phyloP scores from a whole-genome alignment of 2,113 vertebrate genomes.

The Cisticola juncidis region DNA sequence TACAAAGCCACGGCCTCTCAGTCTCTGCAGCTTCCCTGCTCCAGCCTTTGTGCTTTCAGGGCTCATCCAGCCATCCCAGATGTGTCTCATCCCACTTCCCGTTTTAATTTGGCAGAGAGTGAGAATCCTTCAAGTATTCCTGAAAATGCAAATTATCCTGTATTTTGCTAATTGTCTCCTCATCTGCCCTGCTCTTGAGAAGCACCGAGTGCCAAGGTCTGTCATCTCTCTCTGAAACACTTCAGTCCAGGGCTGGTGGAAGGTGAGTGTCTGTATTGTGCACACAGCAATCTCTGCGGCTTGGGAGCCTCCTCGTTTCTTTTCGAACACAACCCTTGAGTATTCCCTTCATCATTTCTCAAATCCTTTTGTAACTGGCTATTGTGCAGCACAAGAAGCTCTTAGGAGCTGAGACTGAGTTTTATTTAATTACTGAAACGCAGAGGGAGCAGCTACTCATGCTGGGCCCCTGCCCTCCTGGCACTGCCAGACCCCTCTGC shows the following conservation, averaged over 20 bases:
- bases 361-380: slow-evolving; percentile 1
- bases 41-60: background rate
- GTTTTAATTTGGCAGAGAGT: background rate
- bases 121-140: background rate
- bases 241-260: slow-evolving; percentile 1
- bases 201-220: background rate
- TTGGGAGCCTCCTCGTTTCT: background rate
- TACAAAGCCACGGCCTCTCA: background rate
- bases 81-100: background rate
- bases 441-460: background rate
- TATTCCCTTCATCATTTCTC: slow-evolving; percentile 32
- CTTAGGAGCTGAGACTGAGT: background rate
- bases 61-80: background rate
- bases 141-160: slow-evolving; percentile 25
- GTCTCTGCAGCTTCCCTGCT: background rate
- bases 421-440: background rate
- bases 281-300: slow-evolving; percentile 22
- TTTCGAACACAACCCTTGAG: slow-evolving; percentile 4
- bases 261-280: slow-evolving; percentile 6
- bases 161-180: slow-evolving; percentile 24
- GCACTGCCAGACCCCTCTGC: background rate
- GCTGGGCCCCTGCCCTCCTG: background rate
- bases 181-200: background rate
- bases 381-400: slow-evolving; percentile 32
- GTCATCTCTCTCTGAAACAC: background rate